Base-by-base conservation (phyloP, 2,113 vertebrate genomes). In the Synchiropus splendidus region DNA sequence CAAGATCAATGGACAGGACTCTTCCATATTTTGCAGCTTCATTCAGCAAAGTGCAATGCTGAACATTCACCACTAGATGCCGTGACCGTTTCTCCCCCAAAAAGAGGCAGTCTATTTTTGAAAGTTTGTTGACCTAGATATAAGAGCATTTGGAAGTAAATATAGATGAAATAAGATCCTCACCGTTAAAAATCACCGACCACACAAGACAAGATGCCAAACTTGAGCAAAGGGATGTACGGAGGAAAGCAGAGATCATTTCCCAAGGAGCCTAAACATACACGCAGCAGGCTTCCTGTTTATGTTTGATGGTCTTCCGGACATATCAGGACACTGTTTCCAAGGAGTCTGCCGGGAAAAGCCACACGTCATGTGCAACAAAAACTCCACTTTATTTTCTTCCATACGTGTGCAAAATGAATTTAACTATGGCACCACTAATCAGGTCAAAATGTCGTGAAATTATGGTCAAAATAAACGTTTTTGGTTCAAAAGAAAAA, bases 51-150 rank as follows among this genome's bases (percentile, higher is more conserved):
- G 14, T 35, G 70, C 60, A 63, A 31, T 58, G 43, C 48, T 16
- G 3, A 1, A 0, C 14, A 31, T 27, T 34, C 3, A n/a, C 78
- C 81, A 78, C 78, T 66, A 80, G 81, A 66, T 72, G 77, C 69
- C 60, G 36, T 2, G 36, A 6, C 13, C 5, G 3, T 13, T 13
- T 12, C 12, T 36, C 12, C n/a, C n/a, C n/a, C n/a, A n/a, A n/a
- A n/a, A n/a, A n/a, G n/a, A 8, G 34, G 2, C 6, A 12, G 51
- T 59, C 56, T 70, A 64, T 54, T 57, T 64, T 40, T 9, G 54
- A 65, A 67, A 64, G 59, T 72, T 71, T 74, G 62, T 47, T 85
- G 83, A 84, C 83, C 83, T 72, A 85, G 77, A 81, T 84, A 79
- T 64, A 74, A 72, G 53, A 67, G 45, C 64, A 60, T 78, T 79